Evolutionary conservation across 2,888 invertebrate species (phyloP), one percentile per base, ranked within the genome.

Genomic region (Ochropacha duplaris): DNA sequence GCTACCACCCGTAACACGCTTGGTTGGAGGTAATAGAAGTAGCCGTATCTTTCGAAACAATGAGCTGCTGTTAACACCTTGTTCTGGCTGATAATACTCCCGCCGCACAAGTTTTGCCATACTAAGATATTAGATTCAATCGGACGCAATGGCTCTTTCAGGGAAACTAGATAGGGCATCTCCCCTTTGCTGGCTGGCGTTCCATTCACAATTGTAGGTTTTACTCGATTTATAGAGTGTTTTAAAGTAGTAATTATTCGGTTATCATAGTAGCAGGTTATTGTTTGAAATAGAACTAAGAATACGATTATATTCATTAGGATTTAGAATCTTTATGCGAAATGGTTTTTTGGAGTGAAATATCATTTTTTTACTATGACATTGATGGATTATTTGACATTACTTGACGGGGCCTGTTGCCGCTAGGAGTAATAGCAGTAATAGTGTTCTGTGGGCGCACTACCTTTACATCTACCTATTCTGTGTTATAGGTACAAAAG

Each of bases 61-160:
- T 90, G 89, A 0, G 88, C 90, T 0, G 90, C 89, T 1, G 89
- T 81, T 0, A 90, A 54, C 0, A 90, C 81, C 19, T 68, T 78
- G 0, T 4, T 4, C 0, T 54, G n/a, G 4, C 70, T 56, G 11
- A 90, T 84, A 3, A 90, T 90, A 56, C 79, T 85, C 0, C 85
- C 89, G 0, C 90, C 88, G 19, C 90, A 90, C 0, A 88, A 36
- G 50, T 83, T 86, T 0, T 55, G 66, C 88, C 88, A 90, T 0
- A 79, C 22, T 0, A 50, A 22, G 1, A 61, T 60, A 0, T 58
- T 44, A 0, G 59, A 57, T 1, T 62, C 58, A 0, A 74, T 31
- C 49, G 24, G 71, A 0, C 58, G 58, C 0, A 49, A 2, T 0
- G 76, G 69, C 50, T 82, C 80, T 56, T 88, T 89, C 4, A 90